Evolutionary conservation across 1,140 invertebrate genomes (phyloP).

Genomic region (Harpegnathos saltator): DNA sequence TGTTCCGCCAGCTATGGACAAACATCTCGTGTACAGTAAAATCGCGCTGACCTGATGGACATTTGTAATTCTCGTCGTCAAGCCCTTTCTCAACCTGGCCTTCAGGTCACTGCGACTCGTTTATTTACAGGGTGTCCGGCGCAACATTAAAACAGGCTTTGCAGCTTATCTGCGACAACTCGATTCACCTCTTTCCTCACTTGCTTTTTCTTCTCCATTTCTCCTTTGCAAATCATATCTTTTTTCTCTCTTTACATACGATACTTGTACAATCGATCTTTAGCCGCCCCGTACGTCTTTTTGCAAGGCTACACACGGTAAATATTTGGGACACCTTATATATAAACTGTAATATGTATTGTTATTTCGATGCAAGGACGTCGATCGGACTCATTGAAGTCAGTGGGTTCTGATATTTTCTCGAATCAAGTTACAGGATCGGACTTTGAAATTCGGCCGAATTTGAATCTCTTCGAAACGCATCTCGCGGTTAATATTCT

Average conservation of each 20-base stretch:
- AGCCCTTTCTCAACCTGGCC: conserved; percentile 50
- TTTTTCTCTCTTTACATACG: not conserved
- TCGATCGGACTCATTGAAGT: conserved; percentile 66
- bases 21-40: conserved; percentile 79
- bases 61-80: conserved; percentile 51
- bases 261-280: not conserved
- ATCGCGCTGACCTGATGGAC: conserved; percentile 76
- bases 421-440: not conserved
- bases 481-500: not conserved
- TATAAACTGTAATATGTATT: conserved; percentile 71
- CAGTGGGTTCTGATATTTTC: conserved; percentile 13
- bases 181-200: no score
- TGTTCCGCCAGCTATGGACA: conserved; percentile 85
- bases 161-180: not conserved
- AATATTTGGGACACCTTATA: conserved; percentile 66
- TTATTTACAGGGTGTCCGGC: conserved; percentile 72
- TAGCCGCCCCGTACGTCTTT: not conserved
- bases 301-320: not conserved
- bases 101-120: conserved; percentile 70
- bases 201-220: not conserved
- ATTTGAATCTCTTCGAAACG: not conserved
- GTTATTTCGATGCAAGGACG: conserved; percentile 69
- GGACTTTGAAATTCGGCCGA: not conserved
- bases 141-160: conserved; percentile 13
- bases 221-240: no score